Conservation (phyloP, 2,113 vertebrate genomes). For the Malurus melanocephalus region DNA sequence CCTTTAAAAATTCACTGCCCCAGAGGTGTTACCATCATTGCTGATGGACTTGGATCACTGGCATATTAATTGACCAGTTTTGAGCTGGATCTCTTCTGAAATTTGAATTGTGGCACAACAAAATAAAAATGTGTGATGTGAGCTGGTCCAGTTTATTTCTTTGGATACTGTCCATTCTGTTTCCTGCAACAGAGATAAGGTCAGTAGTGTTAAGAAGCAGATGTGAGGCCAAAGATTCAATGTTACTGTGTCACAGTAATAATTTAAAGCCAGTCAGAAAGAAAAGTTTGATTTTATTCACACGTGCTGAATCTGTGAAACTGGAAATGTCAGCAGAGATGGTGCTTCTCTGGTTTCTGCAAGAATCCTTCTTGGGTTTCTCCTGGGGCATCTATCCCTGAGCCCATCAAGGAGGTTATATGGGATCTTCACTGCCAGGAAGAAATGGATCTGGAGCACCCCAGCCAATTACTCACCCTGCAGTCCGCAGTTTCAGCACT, state of each 20-base stretch:
- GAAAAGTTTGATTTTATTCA: neutral
- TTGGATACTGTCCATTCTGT: neutral
- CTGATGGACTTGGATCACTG: neutral
- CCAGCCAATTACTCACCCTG: neutral
- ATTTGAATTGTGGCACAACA: neutral
- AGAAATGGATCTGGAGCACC: neutral
- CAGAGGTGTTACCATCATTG: fast-evolving
- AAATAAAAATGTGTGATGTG: neutral
- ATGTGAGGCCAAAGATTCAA: neutral
- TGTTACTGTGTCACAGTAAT: neutral
- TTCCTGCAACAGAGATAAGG: neutral
- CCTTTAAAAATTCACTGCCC: neutral
- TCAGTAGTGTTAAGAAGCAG: neutral
- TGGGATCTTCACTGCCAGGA: neutral
- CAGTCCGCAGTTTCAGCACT: neutral
- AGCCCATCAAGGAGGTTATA: neutral
- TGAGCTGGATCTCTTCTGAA: neutral
- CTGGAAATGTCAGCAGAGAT: neutral
- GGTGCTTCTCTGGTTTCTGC: neutral
- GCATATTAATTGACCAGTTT: neutral
- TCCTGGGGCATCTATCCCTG: neutral
- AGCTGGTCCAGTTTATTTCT: neutral
- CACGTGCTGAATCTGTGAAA: neutral
- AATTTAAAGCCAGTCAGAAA: neutral
- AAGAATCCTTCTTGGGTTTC: neutral